phyloP scores from a whole-genome alignment of 2,113 vertebrate species.

The Pachycephala philippinensis region DNA sequence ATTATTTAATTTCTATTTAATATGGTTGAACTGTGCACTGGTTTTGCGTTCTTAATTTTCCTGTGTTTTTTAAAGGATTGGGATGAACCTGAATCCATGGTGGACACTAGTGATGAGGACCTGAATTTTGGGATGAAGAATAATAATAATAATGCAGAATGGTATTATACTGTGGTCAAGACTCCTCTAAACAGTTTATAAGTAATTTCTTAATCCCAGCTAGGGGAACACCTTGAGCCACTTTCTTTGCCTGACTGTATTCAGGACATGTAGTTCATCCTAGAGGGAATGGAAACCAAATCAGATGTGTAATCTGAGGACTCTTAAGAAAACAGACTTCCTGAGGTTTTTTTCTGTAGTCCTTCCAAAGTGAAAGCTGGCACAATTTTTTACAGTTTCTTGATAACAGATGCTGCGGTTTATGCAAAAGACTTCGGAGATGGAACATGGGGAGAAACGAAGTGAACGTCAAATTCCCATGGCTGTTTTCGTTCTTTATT shows the following conservation, averaged over 20 bases:
- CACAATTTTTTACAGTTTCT: conserved; percentile 87
- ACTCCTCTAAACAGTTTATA: conserved; percentile 82
- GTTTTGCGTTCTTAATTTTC: not conserved
- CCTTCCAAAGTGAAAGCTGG: conserved; percentile 81
- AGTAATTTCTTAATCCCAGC: not conserved
- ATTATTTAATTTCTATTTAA: not conserved
- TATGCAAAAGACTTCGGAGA: conserved; percentile 80
- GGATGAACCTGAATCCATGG: conserved; percentile 80
- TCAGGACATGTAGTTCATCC: not conserved
- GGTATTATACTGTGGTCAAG: conserved; percentile 79
- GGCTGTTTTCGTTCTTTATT: not conserved
- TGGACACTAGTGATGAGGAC: conserved; percentile 80
- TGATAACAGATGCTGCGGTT: conserved; percentile 78
- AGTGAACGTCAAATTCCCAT: conserved; percentile 45
- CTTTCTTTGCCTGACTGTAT: not conserved
- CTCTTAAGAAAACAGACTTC: not conserved
- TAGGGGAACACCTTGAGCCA: not conserved
- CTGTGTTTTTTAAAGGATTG: conserved; percentile 72
- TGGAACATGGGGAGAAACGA: conserved; percentile 80
- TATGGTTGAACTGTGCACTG: not conserved
- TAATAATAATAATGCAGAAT: conserved; percentile 76
- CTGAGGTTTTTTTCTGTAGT: not conserved
- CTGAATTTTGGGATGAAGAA: conserved; percentile 77
- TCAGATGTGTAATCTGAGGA: conserved; percentile 73
- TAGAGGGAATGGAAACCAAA: conserved; percentile 84